Evolutionary conservation across 2,888 invertebrate species (phyloP).

Genomic region (Spodoptera littoralis): DNA sequence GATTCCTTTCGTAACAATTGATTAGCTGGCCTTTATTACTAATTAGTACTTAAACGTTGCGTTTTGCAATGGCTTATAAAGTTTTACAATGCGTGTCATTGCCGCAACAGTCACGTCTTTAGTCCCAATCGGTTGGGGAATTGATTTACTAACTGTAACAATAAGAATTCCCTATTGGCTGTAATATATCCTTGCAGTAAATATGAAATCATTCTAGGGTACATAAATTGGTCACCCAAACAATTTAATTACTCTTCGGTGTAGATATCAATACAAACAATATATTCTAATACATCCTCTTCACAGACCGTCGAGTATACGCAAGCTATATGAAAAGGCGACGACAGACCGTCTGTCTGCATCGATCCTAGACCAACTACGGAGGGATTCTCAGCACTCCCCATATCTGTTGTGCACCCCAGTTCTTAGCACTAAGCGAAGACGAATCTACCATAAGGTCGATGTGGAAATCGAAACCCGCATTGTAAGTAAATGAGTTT

Average conservation of each 20-base stretch:
- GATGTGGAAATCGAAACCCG: slow-evolving; percentile 96
- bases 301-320: slow-evolving; percentile 92
- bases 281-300: slow-evolving; percentile 1
- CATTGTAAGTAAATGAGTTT: slow-evolving; percentile 90
- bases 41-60: slow-evolving; percentile 27
- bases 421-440: slow-evolving; percentile 92
- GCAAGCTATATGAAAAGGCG: slow-evolving; percentile 93
- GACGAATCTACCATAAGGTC: slow-evolving; percentile 91
- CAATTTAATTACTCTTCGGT: background rate
- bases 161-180: slow-evolving; percentile 26
- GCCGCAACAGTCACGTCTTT: slow-evolving; percentile 25
- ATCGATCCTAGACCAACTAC: slow-evolving; percentile 90
- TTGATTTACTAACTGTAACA: slow-evolving; percentile 34
- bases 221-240: background rate
- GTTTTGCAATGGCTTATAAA: slow-evolving; percentile 33
- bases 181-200: slow-evolving; percentile 10
- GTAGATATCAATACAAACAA: background rate
- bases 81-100: slow-evolving; percentile 33
- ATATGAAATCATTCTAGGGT: slow-evolving; percentile 2
- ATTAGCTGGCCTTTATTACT: slow-evolving; percentile 34
- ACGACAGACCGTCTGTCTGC: slow-evolving; percentile 91
- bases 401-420: slow-evolving; percentile 94
- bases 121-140: slow-evolving; percentile 16
- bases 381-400: slow-evolving; percentile 90
- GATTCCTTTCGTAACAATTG: slow-evolving; percentile 43